These are phyloP conservation scores for Chaenogobius annularis DNA, from an alignment of 2,113 vertebrate genomes.

Conservation along the genomic window DNA sequence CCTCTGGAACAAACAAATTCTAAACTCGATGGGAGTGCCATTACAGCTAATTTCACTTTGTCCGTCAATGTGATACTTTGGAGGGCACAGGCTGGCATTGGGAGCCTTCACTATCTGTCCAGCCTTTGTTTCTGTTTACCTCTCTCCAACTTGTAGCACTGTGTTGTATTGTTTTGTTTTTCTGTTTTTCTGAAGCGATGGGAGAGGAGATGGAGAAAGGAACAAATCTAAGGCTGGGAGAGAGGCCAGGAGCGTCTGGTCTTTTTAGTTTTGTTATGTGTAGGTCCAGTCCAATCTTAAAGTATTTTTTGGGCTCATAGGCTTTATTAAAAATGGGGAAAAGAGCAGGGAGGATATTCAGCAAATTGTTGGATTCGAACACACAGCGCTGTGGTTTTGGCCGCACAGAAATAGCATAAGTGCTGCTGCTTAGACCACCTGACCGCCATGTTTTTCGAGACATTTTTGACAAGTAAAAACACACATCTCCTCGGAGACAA, in stretches of 20 bases:
- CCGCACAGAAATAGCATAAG: too few relatives aligned
- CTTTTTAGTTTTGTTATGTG: conserved; percentile 4
- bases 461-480: too few relatives aligned
- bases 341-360: too few relatives aligned
- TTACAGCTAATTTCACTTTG: conserved; percentile 21
- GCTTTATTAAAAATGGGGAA: too few relatives aligned
- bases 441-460: too few relatives aligned
- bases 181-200: conserved; percentile 45
- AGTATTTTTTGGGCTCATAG: too few relatives aligned
- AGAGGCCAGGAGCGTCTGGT: conserved; percentile 1
- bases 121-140: conserved; percentile 36
- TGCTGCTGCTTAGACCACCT: too few relatives aligned
- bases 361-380: too few relatives aligned
- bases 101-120: conserved; percentile 31
- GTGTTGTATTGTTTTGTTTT: conserved; percentile 46
- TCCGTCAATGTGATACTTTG: conserved; percentile 22
- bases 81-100: conserved; percentile 15
- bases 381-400: too few relatives aligned
- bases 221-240: conserved; percentile 20
- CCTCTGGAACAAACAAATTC: conserved; percentile 15
- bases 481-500: too few relatives aligned
- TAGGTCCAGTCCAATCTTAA: not conserved
- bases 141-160: conserved; percentile 39
- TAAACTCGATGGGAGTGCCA: conserved; percentile 3
- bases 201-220: conserved; percentile 31